Evolutionary conservation across 2,797 vertebrate genomes (phyloP).

Genomic region (Pyrocephalus nanus): DNA sequence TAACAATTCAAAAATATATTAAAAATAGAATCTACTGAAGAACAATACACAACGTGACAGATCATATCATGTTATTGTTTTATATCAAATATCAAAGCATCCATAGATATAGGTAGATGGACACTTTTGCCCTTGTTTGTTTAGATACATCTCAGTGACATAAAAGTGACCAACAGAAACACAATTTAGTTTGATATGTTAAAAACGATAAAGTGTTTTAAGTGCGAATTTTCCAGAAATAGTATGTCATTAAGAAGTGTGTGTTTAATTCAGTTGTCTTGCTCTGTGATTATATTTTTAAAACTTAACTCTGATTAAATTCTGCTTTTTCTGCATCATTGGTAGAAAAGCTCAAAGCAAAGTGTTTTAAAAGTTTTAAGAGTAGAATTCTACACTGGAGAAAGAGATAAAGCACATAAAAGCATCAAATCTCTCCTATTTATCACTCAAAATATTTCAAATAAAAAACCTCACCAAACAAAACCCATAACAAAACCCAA

Average conservation of each 20-base stretch:
- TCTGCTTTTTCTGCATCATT: not conserved
- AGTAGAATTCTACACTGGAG: not conserved
- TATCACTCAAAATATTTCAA: not conserved
- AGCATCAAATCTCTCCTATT: not conserved
- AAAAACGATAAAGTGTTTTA: not conserved
- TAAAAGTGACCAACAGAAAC: not conserved
- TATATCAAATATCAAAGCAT: not conserved
- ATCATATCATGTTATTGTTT: too few species aligned
- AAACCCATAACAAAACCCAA: not conserved
- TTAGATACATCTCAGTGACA: not conserved
- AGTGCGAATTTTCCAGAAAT: not conserved
- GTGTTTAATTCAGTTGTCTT: not conserved
- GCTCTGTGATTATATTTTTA: not conserved
- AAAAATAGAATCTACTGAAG: not conserved
- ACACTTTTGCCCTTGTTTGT: not conserved
- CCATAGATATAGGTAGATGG: not conserved
- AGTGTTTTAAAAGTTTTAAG: not conserved
- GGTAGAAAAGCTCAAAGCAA: not conserved
- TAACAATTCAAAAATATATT: not conserved
- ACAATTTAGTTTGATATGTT: not conserved
- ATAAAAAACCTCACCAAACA: not conserved
- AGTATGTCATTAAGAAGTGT: not conserved
- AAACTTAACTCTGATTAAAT: not conserved
- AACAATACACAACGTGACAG: rapidly evolving
- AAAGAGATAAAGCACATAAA: not conserved